Base-by-base conservation (phyloP, 92 coral and sea anemone genomes). In the Montipora capitata region DNA sequence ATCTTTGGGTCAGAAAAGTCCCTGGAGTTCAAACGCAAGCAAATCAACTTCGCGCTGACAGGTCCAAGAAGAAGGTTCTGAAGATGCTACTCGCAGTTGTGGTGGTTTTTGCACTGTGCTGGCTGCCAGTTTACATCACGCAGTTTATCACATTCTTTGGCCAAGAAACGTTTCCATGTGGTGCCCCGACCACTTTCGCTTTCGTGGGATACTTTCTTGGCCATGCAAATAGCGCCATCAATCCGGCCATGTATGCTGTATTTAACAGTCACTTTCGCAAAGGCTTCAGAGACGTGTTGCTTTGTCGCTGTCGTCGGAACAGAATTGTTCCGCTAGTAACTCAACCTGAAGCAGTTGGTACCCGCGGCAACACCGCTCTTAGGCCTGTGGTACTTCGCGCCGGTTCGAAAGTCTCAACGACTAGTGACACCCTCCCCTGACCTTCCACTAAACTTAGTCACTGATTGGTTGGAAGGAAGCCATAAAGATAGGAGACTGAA, bases 1-100 rank as follows among this genome's bases (percentile, higher is more conserved):
- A 95, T 56, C 91, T 95, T 3, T 95, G 98, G 98, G 90, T 95
- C 18, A 93, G 98, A 39, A 95, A 95, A 71, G 89, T 95, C 1
- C 98, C 98, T 7, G 98, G 98, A 4, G 93, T 91, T 54, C 88
- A 90, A 61, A 95, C 90, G 74, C 85, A 58, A 17, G 87, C 75
- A 59, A 95, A 95, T 69, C 93, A 95, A 38, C 93, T 73, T 40
- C 92, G 96, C 69, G 93, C 94, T 2, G 92, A 94, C 7, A 91
- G 66, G 59, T 91, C 95, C 62, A 95, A 86, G 78, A 95, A 94
- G 92, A 95, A 95, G 76, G 98, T 94, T 27, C 84, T 95, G 0
- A 91, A 83, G 48, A 95, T 95, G 96, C 43, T 95, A 20, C 86
- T 95, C 18, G 90, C 93, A 8, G 98, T 95, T 3, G 96, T 95